Conservation (phyloP, 2,888 invertebrate species). For the Agriotes lineatus region DNA sequence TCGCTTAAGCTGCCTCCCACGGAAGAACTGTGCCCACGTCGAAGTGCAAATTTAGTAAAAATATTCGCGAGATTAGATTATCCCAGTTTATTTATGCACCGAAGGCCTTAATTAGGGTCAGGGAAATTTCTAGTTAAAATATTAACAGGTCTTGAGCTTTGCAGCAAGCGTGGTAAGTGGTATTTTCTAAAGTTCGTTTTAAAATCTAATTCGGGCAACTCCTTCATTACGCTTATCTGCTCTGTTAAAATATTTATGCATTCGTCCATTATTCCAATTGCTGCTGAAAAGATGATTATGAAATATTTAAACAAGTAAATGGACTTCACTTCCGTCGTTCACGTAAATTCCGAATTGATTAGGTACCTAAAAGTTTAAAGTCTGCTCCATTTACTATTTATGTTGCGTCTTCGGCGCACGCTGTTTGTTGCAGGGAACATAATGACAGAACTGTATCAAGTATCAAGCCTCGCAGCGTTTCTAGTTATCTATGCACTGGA, state of each 20-base stretch:
- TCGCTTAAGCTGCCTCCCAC: too few relatives aligned
- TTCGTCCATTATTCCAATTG: constrained; percentile 18
- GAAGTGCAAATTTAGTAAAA: too few relatives aligned
- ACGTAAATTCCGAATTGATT: constrained; percentile 6
- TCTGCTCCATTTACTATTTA: constrained; percentile 8
- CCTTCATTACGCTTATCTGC: neutral
- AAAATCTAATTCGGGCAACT: neutral
- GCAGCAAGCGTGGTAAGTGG: neutral
- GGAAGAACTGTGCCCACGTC: too few relatives aligned
- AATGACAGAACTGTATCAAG: neutral
- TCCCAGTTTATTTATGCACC: too few relatives aligned
- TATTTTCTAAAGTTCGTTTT: neutral
- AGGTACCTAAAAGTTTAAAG: constrained; percentile 19
- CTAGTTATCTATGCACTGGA: constrained; percentile 7
- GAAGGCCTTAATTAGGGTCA: too few relatives aligned
- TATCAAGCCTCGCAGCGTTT: constrained; percentile 3
- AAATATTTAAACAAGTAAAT: constrained; percentile 28
- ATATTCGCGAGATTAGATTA: too few relatives aligned
- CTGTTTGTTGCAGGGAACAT: neutral
- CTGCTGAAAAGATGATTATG: constrained; percentile 11
- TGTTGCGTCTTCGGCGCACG: neutral
- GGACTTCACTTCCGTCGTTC: constrained; percentile 22
- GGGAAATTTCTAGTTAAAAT: too few relatives aligned
- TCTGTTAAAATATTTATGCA: constrained; percentile 18
- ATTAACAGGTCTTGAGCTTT: neutral